These are phyloP conservation scores for Halichoeres trimaculatus DNA, from an alignment of 2,113 vertebrate genomes.

Conservation along the genomic window DNA sequence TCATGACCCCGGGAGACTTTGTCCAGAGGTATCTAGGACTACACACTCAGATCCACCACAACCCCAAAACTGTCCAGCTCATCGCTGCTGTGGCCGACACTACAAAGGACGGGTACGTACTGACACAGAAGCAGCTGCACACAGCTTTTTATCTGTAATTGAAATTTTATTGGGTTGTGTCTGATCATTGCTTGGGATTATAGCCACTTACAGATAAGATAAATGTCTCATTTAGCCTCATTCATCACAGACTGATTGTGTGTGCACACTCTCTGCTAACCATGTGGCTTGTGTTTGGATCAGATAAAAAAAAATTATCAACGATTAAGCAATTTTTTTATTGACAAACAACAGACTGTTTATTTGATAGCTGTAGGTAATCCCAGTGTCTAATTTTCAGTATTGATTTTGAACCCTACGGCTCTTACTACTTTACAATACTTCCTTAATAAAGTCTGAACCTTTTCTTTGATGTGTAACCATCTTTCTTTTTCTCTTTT, in stretches of 20 bases:
- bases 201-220: slow-evolving; percentile 51
- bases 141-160: slow-evolving; percentile 29
- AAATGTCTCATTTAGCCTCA: not conserved
- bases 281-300: not conserved
- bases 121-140: not conserved
- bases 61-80: slow-evolving; percentile 95
- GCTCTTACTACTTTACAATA: no score
- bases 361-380: not conserved
- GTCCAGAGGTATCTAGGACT: slow-evolving; percentile 95
- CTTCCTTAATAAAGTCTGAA: no score
- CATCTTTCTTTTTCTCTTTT: not conserved
- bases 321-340: not conserved
- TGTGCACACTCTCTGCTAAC: not conserved
- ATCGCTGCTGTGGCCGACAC: slow-evolving; percentile 97
- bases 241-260: not conserved
- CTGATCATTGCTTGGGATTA: slow-evolving; percentile 19
- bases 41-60: slow-evolving; percentile 90
- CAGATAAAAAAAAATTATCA: not conserved
- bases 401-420: not conserved
- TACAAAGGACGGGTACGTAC: slow-evolving; percentile 95
- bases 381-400: not conserved
- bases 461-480: not conserved
- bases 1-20: slow-evolving; percentile 96
- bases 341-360: not conserved
- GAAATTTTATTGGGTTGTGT: slow-evolving; percentile 35